These are phyloP conservation scores for Seriola aureovittata DNA, from an alignment of 2,113 vertebrate genomes.

Conservation along the genomic window DNA sequence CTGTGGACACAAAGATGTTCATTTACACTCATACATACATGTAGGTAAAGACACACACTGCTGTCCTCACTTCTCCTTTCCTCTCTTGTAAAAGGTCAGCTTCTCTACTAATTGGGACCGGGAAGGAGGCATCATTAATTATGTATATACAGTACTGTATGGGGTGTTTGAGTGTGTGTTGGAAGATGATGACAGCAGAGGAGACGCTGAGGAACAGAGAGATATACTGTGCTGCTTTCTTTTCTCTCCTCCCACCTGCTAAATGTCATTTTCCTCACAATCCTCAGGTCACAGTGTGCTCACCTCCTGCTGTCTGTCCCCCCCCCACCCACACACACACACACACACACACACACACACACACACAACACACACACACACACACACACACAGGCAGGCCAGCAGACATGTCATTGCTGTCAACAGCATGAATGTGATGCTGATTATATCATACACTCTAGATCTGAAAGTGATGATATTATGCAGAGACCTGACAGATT, in stretches of 20 bases:
- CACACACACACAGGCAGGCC: not conserved
- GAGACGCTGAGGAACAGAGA: not conserved
- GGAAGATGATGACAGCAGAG: slow-evolving; percentile 21
- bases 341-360: not conserved
- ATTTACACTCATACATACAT: not conserved
- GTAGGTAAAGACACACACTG: not conserved
- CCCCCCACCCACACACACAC: not conserved
- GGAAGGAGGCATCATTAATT: slow-evolving; percentile 49
- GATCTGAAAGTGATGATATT: not conserved
- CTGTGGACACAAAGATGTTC: not conserved
- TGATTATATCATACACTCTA: slow-evolving; percentile 8
- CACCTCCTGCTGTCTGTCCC: slow-evolving; percentile 10
- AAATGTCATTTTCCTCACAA: slow-evolving; percentile 58
- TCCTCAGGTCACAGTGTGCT: slow-evolving; percentile 13
- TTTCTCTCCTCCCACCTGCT: slow-evolving; percentile 39
- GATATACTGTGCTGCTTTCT: slow-evolving; percentile 7
- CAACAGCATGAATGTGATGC: slow-evolving; percentile 1
- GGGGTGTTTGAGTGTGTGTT: not conserved
- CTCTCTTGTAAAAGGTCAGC: slow-evolving; percentile 41
- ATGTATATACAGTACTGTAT: slow-evolving; percentile 34
- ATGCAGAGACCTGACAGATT: not conserved
- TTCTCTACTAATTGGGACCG: slow-evolving; percentile 11
- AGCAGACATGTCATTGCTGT: not conserved
- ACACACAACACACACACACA: not conserved
- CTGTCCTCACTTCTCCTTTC: slow-evolving; percentile 9